Conservation (phyloP, 2,113 vertebrate species). For the Lophura nycthemera region DNA sequence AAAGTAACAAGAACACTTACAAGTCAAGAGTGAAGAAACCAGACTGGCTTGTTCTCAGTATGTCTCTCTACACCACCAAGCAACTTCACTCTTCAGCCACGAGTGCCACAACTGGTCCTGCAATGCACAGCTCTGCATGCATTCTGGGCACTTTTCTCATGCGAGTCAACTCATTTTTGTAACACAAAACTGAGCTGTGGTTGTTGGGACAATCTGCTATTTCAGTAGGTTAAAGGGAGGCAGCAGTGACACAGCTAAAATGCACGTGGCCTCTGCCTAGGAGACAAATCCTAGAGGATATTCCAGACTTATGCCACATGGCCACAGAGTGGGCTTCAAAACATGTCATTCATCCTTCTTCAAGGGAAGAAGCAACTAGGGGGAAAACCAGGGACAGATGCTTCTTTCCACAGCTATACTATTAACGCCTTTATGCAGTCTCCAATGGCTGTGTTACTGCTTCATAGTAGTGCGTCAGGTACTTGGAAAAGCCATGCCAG, state of each 20-base stretch:
- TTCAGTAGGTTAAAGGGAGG: not conserved
- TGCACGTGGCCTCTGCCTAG: rapidly evolving
- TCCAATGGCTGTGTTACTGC: not conserved
- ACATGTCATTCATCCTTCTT: rapidly evolving
- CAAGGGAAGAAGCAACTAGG: not conserved
- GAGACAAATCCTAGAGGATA: not conserved
- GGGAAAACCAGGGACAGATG: not conserved
- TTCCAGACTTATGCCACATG: rapidly evolving
- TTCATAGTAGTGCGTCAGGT: not conserved
- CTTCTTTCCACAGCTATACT: not conserved
- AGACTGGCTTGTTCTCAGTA: not conserved
- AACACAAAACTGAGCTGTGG: not conserved
- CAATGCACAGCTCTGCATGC: too few relatives aligned
- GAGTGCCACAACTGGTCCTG: not conserved
- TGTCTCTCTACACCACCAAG: not conserved
- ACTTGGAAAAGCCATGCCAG: not conserved
- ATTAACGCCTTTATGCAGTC: not conserved
- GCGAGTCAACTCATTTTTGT: not conserved
- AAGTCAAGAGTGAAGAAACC: not conserved
- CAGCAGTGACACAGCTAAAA: not conserved
- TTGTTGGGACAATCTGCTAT: not conserved
- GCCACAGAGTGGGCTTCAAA: not conserved
- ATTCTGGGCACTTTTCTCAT: not conserved
- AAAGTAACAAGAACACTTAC: not conserved
- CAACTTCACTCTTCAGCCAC: not conserved